Evolutionary conservation across 1,140 invertebrate species (phyloP).

Genomic region (Elymnias hypermnestra): DNA sequence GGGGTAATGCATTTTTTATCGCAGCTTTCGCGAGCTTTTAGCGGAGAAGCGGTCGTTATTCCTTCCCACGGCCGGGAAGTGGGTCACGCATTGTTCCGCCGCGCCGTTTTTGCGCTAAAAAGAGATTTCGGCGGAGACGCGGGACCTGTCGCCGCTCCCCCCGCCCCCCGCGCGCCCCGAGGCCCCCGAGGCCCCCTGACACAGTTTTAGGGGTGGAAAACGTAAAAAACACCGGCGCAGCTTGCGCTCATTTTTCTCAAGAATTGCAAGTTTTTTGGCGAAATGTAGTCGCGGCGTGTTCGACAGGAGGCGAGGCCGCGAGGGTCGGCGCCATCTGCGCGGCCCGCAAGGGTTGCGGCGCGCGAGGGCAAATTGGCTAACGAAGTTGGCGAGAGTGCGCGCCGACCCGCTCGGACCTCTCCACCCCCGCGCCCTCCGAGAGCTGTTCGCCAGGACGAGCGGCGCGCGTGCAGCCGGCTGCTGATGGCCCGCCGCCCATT

Average conservation of each 20-base stretch:
- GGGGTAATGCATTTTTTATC: constrained; percentile 74
- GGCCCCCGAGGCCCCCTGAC: constrained; percentile 55
- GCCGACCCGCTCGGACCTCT: constrained; percentile 8
- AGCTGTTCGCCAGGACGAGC: too few species aligned
- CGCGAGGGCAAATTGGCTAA: too few species aligned
- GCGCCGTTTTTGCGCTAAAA: constrained; percentile 68
- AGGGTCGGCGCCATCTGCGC: constrained; percentile 25
- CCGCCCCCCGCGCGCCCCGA: too few species aligned
- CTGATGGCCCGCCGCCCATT: too few species aligned
- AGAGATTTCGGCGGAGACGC: constrained; percentile 56
- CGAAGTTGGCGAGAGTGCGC: constrained; percentile 14
- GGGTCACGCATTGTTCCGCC: constrained; percentile 65
- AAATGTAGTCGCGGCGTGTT: constrained; percentile 55
- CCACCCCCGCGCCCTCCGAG: too few species aligned
- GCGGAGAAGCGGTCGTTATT: constrained; percentile 65
- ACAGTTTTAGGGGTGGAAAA: constrained; percentile 66
- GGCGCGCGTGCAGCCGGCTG: too few species aligned
- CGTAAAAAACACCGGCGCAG: constrained; percentile 59
- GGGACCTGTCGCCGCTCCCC: constrained; percentile 46
- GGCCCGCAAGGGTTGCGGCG: not conserved
- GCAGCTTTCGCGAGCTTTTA: constrained; percentile 44
- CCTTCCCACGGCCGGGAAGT: constrained; percentile 72
- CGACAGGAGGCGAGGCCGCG: constrained; percentile 46
- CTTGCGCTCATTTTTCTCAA: constrained; percentile 66
- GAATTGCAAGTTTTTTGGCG: constrained; percentile 40